Evolutionary conservation across 37 sponge, comb jelly and placozoan species (phyloP).

Genomic region (Chondrilla cf. caribensis): DNA sequence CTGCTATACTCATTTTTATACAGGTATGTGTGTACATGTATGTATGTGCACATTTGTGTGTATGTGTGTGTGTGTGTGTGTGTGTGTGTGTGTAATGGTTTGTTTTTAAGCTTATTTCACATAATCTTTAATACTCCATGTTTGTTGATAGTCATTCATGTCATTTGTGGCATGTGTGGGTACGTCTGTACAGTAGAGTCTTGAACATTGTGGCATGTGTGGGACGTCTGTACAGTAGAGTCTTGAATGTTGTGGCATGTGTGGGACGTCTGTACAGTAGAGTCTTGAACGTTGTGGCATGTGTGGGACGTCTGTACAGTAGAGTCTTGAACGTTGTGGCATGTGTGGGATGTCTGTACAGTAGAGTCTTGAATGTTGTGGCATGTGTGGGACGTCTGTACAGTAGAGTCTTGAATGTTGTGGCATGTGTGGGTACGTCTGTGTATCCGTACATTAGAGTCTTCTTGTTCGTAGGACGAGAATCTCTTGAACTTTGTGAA

Average conservation of each 20-base stretch:
- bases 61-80: background rate
- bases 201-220: background rate
- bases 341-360: too few relatives aligned
- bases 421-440: background rate
- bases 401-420: too few relatives aligned
- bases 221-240: background rate
- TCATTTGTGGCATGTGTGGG: too few relatives aligned
- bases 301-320: too few relatives aligned
- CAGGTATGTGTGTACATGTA: conserved; percentile 47
- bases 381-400: too few relatives aligned
- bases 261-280: too few relatives aligned
- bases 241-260: too few relatives aligned
- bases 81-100: background rate
- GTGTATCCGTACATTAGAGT: too few relatives aligned
- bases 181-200: too few relatives aligned
- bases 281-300: too few relatives aligned
- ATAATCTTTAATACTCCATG: background rate
- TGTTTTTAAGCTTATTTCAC: background rate
- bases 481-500: conserved; percentile 68
- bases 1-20: conserved; percentile 64
- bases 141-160: background rate
- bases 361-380: too few relatives aligned
- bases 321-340: too few relatives aligned
- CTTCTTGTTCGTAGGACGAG: conserved; percentile 64
- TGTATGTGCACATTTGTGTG: background rate